Percentiles rank a stretch among this genome's conserved stretches.
phyloP scores from a whole-genome alignment of 1,140 invertebrate species.

The Antheraea pernyi region DNA sequence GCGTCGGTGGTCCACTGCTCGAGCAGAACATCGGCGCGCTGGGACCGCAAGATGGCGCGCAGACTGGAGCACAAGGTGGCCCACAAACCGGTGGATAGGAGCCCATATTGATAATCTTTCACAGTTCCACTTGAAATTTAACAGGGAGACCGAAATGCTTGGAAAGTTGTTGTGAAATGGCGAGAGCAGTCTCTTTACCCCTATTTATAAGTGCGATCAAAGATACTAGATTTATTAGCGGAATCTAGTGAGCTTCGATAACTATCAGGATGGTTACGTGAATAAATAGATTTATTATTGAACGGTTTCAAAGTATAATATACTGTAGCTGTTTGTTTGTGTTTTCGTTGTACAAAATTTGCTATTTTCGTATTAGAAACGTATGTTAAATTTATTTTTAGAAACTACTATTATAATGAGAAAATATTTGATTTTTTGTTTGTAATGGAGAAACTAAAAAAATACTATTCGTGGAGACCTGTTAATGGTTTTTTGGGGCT shows the following conservation, averaged over 20 bases:
- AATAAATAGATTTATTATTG: not conserved
- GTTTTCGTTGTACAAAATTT: no score
- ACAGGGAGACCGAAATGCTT: conserved; percentile 7
- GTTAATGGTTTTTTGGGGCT: no score
- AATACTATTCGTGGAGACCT: no score
- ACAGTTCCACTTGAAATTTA: conserved; percentile 21
- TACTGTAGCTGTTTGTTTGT: no score
- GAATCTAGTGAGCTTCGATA: conserved; percentile 1
- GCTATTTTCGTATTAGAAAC: no score
- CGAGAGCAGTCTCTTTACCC: not conserved
- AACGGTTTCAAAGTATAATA: no score
- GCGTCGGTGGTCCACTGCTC: conserved; percentile 36
- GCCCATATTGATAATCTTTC: conserved; percentile 34
- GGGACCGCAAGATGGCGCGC: conserved; percentile 28
- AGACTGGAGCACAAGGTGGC: conserved; percentile 19
- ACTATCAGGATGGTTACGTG: not conserved
- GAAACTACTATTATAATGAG: no score
- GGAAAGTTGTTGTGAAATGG: conserved; percentile 22
- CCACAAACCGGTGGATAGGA: conserved; percentile 23
- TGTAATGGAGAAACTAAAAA: no score
- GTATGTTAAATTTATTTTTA: no score
- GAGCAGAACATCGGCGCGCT: conserved; percentile 32
- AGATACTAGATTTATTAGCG: not conserved
- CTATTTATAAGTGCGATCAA: conserved; percentile 7
- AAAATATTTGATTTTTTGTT: no score